A percentile compares a stretch with the other conserved stretches of the same genome.
Conservation (phyloP, 2,113 vertebrate species). For the Oryzias curvinotus region DNA sequence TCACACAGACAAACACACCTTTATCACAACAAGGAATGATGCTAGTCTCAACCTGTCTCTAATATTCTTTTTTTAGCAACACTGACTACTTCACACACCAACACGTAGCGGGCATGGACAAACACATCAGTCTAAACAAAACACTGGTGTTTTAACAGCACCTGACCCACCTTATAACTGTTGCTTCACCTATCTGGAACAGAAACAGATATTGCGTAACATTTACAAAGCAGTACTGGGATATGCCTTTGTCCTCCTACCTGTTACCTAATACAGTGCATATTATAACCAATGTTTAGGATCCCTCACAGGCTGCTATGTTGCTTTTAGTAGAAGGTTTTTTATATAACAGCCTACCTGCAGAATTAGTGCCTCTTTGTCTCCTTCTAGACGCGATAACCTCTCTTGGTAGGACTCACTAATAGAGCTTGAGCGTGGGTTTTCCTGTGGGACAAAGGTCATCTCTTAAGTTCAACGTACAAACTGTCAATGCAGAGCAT, state of each 20-base stretch:
- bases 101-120: constrained; percentile 15
- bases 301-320: constrained; percentile 8
- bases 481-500: constrained; percentile 22
- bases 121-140: constrained; percentile 45
- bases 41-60: constrained; percentile 60
- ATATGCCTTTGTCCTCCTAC: constrained; percentile 39
- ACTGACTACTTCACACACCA: constrained; percentile 36
- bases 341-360: constrained; percentile 81
- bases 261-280: constrained; percentile 16
- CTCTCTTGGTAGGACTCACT: constrained; percentile 93
- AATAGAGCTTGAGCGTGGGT: constrained; percentile 76
- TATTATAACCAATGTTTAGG: constrained; percentile 39
- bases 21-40: constrained; percentile 1
- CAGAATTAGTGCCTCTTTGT: constrained; percentile 95
- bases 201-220: constrained; percentile 37
- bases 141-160: constrained; percentile 44
- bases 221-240: constrained; percentile 28
- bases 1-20: constrained; percentile 23
- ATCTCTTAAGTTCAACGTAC: constrained; percentile 30
- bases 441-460: constrained; percentile 77
- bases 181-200: constrained; percentile 26
- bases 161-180: constrained; percentile 38
- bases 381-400: constrained; percentile 91
- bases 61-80: constrained; percentile 39
- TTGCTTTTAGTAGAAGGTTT: not conserved